Base-by-base conservation (phyloP, 2,888 invertebrate genomes). In the Melanostoma mellinum region DNA sequence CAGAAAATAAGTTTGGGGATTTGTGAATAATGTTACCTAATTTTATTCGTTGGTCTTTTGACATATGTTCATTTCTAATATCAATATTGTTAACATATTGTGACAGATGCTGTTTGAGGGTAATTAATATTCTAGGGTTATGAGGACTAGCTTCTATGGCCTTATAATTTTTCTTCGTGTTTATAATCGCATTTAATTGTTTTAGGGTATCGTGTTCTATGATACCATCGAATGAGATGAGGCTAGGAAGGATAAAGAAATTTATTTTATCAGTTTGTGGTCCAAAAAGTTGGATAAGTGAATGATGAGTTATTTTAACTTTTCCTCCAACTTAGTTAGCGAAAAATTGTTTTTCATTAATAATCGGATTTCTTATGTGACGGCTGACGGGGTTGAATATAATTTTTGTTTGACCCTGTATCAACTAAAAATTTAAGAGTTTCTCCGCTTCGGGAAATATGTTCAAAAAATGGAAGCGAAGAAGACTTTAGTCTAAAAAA, bases 401-500 rank as follows among this genome's bases (percentile, higher is more conserved):
- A 71, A 63, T 71, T 53, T 48, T 36, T 74, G 6, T 33, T 74
- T 0, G 58, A 74, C 6, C 53, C 61, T 40, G 77, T 71, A 33
- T 71, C 63, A 9, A 67, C 52, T 4, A 72, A 42, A 6, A 71
- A 71, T 77, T 56, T 65, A 48, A 63, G 33, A 10, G 35, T 42
- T 20, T 69, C 35, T 40, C 68, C 60, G 38, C 36, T 67, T 50
- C 32, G 60, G 46, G 56, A 48, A 20, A 52, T 40, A 40, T 56
- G 48, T 36, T 77, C 77, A 32, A 77, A 68, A 35, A 44, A 68
- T 2, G 55, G 55, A 42, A 71, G 63, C 61, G 69, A 71, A 63
- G 76, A 71, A 63, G 32, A 4, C 6, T 75, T 75, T 30, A 67
- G n/a, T 60, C 61, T 69, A 69, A 76, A 69, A 76, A 76, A 68